Percentiles rank a stretch among this genome's conserved stretches.
These are phyloP conservation scores for Myotis findleyi DNA, from an alignment of 2,797 vertebrate species.

Conservation along the genomic window DNA sequence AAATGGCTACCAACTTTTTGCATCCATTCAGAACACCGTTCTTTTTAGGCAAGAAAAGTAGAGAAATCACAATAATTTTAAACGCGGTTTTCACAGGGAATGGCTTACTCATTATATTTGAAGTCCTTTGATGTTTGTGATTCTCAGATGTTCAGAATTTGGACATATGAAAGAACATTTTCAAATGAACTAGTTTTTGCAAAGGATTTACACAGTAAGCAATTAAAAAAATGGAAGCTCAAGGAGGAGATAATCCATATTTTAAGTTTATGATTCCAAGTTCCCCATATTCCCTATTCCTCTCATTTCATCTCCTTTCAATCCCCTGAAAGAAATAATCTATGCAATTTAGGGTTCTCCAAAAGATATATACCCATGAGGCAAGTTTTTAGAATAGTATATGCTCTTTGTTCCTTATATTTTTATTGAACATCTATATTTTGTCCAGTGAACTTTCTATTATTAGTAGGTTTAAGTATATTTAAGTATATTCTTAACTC, in stretches of 20 bases:
- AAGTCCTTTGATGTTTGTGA: slow-evolving; percentile 23
- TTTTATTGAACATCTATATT: slow-evolving; percentile 44
- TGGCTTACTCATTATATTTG: background rate
- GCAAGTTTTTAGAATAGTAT: slow-evolving; percentile 47
- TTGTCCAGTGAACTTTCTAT: background rate
- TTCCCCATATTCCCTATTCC: background rate
- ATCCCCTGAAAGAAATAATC: background rate
- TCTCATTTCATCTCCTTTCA: background rate
- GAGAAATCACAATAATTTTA: slow-evolving; percentile 11
- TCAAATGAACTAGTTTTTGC: slow-evolving; percentile 37
- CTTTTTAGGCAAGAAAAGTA: background rate
- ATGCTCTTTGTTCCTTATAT: background rate
- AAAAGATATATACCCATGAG: background rate
- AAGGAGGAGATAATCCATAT: background rate
- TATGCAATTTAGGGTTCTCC: background rate
- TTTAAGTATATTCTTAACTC: slow-evolving; percentile 52
- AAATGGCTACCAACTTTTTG: background rate
- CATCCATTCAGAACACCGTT: background rate
- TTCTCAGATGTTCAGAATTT: slow-evolving; percentile 49
- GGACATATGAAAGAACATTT: background rate
- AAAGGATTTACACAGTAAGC: background rate
- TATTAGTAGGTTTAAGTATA: slow-evolving; percentile 7
- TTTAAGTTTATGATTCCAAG: background rate
- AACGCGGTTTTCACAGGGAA: background rate
- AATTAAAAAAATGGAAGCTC: background rate